A percentile compares a stretch with the other conserved stretches of the same genome.
phyloP scores from a whole-genome alignment of 2,797 vertebrate genomes.

The Lindbergichthys nudifrons region DNA sequence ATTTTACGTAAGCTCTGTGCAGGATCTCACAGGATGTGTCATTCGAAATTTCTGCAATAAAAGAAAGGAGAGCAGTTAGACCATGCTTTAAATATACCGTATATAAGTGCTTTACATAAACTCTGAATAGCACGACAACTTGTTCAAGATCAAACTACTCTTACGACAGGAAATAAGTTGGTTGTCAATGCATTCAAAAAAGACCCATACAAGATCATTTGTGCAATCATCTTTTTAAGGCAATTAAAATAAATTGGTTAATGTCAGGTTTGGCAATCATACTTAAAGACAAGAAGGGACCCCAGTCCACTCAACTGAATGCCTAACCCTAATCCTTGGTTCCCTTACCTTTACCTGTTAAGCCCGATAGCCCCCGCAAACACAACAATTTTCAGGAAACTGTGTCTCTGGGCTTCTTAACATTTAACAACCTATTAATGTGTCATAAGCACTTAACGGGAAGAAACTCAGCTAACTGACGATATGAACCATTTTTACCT shows the following conservation, averaged over 20 bases:
- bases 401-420: too few relatives aligned
- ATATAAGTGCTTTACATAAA: not conserved
- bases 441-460: too few relatives aligned
- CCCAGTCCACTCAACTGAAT: too few relatives aligned
- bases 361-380: too few relatives aligned
- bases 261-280: not conserved
- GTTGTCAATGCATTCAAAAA: not conserved
- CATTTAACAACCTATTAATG: too few relatives aligned
- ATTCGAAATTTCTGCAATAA: constrained; percentile 86
- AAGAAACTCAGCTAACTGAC: too few relatives aligned
- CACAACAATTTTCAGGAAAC: too few relatives aligned
- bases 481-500: too few relatives aligned
- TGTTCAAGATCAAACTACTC: not conserved
- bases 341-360: too few relatives aligned
- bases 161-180: too few relatives aligned
- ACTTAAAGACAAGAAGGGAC: not conserved
- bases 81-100: not conserved
- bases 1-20: constrained; percentile 77
- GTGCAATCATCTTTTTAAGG: not conserved
- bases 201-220: not conserved
- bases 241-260: not conserved
- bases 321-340: too few relatives aligned
- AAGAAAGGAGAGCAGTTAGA: constrained; percentile 21
- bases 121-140: not conserved
- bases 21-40: constrained; percentile 80